Evolutionary conservation across 2,888 invertebrate species (phyloP).

Genomic region (Microctonus brassicae): DNA sequence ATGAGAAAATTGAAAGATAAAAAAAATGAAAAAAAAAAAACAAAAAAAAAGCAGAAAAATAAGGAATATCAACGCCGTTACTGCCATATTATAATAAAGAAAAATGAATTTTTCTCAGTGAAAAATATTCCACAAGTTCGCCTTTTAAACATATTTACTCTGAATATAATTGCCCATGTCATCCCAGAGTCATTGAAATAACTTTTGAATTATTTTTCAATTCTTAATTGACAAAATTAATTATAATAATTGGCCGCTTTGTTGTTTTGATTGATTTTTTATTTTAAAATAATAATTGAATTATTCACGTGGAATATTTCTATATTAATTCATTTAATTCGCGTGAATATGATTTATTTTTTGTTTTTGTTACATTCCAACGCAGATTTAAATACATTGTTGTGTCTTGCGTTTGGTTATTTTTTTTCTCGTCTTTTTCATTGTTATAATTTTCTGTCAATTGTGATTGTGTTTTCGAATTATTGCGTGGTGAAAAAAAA

Average conservation of each 20-base stretch:
- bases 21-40: slow-evolving; percentile 7
- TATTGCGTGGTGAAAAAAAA: background rate
- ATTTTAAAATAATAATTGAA: background rate
- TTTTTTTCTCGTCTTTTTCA: slow-evolving; percentile 7
- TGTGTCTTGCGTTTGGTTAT: slow-evolving; percentile 27
- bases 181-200: background rate
- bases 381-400: slow-evolving; percentile 29
- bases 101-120: slow-evolving; percentile 56
- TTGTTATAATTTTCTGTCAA: slow-evolving; percentile 29
- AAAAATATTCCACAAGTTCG: slow-evolving; percentile 46
- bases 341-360: slow-evolving; percentile 18
- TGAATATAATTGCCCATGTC: background rate
- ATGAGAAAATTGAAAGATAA: background rate
- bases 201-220: background rate
- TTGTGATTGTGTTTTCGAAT: slow-evolving; percentile 4
- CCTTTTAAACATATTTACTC: slow-evolving; percentile 46
- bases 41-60: slow-evolving; percentile 45
- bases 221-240: background rate
- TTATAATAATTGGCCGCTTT: background rate
- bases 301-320: slow-evolving; percentile 1
- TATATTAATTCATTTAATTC: slow-evolving; percentile 24
- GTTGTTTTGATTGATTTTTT: background rate
- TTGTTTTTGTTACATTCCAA: slow-evolving; percentile 41
- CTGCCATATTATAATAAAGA: slow-evolving; percentile 62
- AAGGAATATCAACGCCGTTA: slow-evolving; percentile 62